Base-by-base conservation (phyloP, 2,113 vertebrate species). In the Piprites chloris region DNA sequence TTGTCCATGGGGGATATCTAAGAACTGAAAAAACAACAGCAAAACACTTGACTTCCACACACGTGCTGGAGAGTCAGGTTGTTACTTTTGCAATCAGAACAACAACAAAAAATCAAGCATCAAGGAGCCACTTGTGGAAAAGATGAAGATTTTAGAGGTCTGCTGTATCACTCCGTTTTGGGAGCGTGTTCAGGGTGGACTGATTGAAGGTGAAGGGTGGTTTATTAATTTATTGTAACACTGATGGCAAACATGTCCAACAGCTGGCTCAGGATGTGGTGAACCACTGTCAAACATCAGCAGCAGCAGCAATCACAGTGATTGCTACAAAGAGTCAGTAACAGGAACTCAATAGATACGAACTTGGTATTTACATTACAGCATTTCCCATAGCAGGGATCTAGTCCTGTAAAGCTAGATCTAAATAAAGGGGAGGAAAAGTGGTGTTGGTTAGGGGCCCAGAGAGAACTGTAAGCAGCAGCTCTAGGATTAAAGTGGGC, bases 201-300 rank as follows among this genome's bases (percentile, higher is more conserved):
- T n/a, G 37, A 32, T 1, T 3, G 22, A 75, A 62, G 47, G 37
- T 3, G 4, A 49, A 33, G 42, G 5, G 41, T 62, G 59, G 76
- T 12, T 53, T 30, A 2, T 3, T n/a, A 10, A 37, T 13, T 37
- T 32, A 17, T 3, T 3, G 1, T 0, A 13, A 46, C 24, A 5
- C 12, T 39, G 27, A 7, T 1, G 32, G 39, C 5, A 49, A 53
- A 11, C 28, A 19, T 2, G 14, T 3, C n/a, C 83, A 58, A 10
- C 9, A 49, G 12, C 52, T 26, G 71, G 23, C 44, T 35, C 39
- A 8, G 44, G 46, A 37, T 28, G 23, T 6, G 37, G 1, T 67
- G 63, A 71, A 12, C 12, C 73, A 5, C 61, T 12, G 77, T 13
- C 75, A 85, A 47, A n/a, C n/a, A n/a, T n/a, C n/a, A n/a, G n/a